phyloP scores from a whole-genome alignment of 2,113 vertebrate species.

The Carassius gibelio region DNA sequence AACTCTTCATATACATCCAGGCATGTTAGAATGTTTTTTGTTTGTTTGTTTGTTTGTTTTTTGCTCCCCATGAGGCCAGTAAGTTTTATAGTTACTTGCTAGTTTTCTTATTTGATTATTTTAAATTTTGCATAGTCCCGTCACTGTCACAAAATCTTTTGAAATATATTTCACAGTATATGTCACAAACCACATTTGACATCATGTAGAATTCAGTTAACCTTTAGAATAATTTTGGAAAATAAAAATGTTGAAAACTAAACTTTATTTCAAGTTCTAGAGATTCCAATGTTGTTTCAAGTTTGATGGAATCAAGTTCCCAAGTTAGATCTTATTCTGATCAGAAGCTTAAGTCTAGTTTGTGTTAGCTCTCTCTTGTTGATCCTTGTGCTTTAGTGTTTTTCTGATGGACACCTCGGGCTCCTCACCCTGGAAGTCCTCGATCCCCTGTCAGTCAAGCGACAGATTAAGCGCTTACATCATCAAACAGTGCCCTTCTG shows the following conservation, averaged over 20 bases:
- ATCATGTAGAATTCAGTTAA: too few relatives aligned
- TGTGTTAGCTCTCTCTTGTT: background rate
- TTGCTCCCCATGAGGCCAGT: too few relatives aligned
- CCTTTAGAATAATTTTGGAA: background rate
- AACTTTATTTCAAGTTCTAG: background rate
- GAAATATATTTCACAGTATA: too few relatives aligned
- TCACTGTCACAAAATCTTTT: too few relatives aligned
- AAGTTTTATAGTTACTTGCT: too few relatives aligned
- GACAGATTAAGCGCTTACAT: slow-evolving; percentile 75
- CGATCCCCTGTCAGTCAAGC: slow-evolving; percentile 69
- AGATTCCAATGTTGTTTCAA: background rate
- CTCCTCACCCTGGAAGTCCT: slow-evolving; percentile 51
- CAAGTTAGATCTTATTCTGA: background rate
- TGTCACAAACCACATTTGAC: background rate
- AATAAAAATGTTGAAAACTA: too few relatives aligned
- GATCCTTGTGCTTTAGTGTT: background rate
- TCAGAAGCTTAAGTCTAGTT: background rate
- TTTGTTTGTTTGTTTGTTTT: too few relatives aligned
- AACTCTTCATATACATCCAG: too few relatives aligned
- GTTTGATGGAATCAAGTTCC: background rate
- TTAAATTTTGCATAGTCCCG: too few relatives aligned
- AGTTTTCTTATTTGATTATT: too few relatives aligned
- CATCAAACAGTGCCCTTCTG: slow-evolving; percentile 71
- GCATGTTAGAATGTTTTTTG: too few relatives aligned
- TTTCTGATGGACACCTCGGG: slow-evolving; percentile 8